Evolutionary conservation across 1,140 invertebrate genomes (phyloP).

Genomic region (Musca domestica): DNA sequence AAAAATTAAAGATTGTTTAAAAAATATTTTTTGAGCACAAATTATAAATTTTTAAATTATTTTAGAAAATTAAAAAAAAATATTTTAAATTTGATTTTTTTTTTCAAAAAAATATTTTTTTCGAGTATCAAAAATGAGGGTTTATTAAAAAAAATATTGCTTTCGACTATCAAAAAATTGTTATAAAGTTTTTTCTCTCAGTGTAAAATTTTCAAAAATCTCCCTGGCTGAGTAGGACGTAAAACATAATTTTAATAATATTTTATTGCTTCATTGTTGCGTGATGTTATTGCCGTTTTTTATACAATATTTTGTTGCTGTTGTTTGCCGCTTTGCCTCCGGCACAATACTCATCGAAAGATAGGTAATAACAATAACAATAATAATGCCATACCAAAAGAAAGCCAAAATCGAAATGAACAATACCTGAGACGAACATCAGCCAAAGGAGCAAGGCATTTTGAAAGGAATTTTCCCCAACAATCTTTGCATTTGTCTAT

Average conservation of each 20-base stretch:
- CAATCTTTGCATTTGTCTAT: background rate
- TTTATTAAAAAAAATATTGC: too few relatives aligned
- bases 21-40: background rate
- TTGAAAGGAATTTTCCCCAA: background rate
- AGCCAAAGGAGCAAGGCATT: background rate
- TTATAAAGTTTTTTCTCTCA: too few relatives aligned
- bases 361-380: constrained; percentile 26
- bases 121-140: too few relatives aligned
- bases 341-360: constrained; percentile 1
- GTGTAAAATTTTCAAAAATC: too few relatives aligned
- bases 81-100: too few relatives aligned
- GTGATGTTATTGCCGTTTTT: constrained; percentile 8
- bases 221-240: too few relatives aligned
- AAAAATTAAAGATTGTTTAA: constrained; percentile 9
- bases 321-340: too few relatives aligned
- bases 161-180: too few relatives aligned
- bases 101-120: too few relatives aligned
- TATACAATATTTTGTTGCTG: background rate
- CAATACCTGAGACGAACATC: background rate
- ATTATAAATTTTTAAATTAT: too few relatives aligned
- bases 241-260: constrained; percentile 52
- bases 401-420: background rate
- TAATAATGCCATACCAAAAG: background rate
- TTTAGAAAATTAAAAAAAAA: too few relatives aligned
- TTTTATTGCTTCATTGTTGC: constrained; percentile 48